These are phyloP conservation scores for Armadillidium nasatum DNA, from an alignment of 1,140 invertebrate genomes.

Conservation along the genomic window DNA sequence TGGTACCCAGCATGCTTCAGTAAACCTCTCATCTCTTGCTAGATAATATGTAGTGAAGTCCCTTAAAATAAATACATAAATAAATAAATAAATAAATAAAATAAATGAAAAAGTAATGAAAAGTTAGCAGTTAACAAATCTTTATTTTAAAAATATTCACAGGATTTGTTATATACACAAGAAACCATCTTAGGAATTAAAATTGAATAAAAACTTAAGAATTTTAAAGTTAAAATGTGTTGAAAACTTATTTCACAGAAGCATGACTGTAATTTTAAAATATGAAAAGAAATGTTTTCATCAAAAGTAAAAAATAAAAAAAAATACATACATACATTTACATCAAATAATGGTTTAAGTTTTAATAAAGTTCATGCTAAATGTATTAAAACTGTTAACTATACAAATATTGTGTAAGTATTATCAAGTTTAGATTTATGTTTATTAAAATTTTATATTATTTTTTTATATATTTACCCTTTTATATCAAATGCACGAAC, in stretches of 20 bases:
- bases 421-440: too few relatives aligned
- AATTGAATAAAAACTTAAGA: not conserved
- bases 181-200: not conserved
- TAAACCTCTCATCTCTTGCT: constrained; percentile 73
- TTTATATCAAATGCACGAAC: constrained; percentile 36
- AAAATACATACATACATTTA: too few relatives aligned
- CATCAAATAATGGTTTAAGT: too few relatives aligned
- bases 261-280: not conserved
- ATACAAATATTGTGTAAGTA: too few relatives aligned
- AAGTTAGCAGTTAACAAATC: not conserved
- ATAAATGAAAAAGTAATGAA: constrained; percentile 23
- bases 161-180: not conserved
- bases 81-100: constrained; percentile 31
- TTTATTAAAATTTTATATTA: too few relatives aligned
- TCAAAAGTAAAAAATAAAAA: too few relatives aligned
- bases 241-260: not conserved
- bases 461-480: constrained; percentile 27
- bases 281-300: too few relatives aligned
- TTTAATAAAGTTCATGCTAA: too few relatives aligned
- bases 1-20: constrained; percentile 79
- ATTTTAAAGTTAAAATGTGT: not conserved
- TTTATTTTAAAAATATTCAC: not conserved
- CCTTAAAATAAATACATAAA: constrained; percentile 50
- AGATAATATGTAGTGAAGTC: constrained; percentile 88
- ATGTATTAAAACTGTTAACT: too few relatives aligned